Percentiles rank a stretch among this genome's conserved stretches.
Conservation (phyloP, 2,888 invertebrate genomes). For the Epiperipatus broadwayi region DNA sequence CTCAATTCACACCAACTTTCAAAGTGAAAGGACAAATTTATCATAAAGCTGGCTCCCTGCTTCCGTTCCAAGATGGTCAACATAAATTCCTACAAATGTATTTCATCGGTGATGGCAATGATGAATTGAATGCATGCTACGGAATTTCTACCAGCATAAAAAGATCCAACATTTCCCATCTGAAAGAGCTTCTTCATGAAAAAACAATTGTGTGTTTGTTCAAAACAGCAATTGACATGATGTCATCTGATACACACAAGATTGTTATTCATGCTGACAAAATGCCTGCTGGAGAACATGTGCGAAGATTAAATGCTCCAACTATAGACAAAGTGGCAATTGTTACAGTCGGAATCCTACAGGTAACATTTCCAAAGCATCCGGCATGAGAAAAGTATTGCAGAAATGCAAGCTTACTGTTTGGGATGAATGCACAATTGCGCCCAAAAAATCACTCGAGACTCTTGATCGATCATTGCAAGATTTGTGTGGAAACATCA, state of each 20-base stretch:
- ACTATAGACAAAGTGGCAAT: constrained; percentile 18
- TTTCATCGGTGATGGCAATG: constrained; percentile 21
- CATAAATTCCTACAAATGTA: constrained; percentile 23
- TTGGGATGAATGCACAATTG: constrained; percentile 12
- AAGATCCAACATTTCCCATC: not conserved
- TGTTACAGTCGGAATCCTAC: constrained; percentile 18
- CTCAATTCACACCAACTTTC: no score
- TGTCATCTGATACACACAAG: constrained; percentile 14
- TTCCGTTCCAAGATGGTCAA: constrained; percentile 19
- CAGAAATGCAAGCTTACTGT: constrained; percentile 5
- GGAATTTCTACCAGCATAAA: not conserved
- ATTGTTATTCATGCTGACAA: constrained; percentile 16
- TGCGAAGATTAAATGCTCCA: constrained; percentile 17
- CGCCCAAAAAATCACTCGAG: constrained; percentile 9
- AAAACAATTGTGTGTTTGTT: constrained; percentile 11
- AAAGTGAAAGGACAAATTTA: constrained; percentile 23
- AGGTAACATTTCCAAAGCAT: no score
- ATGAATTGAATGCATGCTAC: constrained; percentile 17
- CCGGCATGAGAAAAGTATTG: constrained; percentile 10
- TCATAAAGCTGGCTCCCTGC: constrained; percentile 20
- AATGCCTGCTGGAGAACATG: constrained; percentile 13
- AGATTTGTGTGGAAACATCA: not conserved
- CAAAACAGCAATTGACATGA: constrained; percentile 13
- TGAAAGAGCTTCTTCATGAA: constrained; percentile 1
- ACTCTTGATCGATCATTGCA: constrained; percentile 1